Percentiles rank a stretch among this genome's conserved stretches.
phyloP scores from a whole-genome alignment of 2,888 invertebrate genomes.

The Rotaria socialis region DNA sequence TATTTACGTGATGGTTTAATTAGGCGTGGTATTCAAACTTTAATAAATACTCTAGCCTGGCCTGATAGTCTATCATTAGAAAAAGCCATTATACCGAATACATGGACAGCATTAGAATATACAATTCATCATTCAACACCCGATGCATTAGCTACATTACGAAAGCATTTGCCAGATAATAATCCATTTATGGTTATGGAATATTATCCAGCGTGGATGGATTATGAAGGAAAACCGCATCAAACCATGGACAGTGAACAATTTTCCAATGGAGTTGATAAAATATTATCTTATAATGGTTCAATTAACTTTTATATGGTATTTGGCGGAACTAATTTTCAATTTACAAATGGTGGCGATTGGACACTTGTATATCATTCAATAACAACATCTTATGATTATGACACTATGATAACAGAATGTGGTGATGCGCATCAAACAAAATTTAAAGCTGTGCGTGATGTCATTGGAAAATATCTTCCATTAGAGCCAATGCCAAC shows the following conservation, averaged over 20 bases:
- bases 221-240: background rate
- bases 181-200: slow-evolving; percentile 21
- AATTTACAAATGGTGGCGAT: background rate
- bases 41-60: background rate
- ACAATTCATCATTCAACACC: background rate
- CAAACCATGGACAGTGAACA: background rate
- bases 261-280: background rate
- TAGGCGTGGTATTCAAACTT: background rate
- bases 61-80: background rate
- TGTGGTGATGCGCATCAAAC: slow-evolving; percentile 3
- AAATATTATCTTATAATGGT: background rate
- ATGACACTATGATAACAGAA: background rate
- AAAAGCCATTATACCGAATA: background rate
- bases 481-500: background rate
- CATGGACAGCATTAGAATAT: background rate
- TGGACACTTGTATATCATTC: background rate
- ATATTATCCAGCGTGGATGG: background rate
- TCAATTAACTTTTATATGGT: background rate
- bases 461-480: background rate
- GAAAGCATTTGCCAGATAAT: background rate
- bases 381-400: background rate
- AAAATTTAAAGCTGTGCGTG: background rate
- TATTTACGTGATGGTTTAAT: slow-evolving; percentile 3
- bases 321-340: background rate
- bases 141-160: background rate